Conservation (phyloP, 2,797 vertebrate genomes). For the Ciconia nigra region DNA sequence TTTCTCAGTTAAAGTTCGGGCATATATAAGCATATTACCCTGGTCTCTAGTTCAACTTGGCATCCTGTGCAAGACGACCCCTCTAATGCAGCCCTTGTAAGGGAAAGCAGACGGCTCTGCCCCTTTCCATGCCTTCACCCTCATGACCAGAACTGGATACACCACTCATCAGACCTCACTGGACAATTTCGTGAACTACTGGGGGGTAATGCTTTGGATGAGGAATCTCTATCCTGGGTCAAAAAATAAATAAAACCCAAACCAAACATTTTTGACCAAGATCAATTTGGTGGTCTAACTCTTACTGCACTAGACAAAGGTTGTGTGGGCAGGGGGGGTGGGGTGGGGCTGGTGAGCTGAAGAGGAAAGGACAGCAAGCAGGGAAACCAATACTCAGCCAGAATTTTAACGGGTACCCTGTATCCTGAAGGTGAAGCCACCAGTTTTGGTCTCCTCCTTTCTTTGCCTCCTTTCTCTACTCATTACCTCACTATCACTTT, state of each 20-base stretch:
- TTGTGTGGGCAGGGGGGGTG: accelerated
- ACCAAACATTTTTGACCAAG: background rate
- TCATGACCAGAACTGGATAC: background rate
- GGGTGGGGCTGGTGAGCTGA: background rate
- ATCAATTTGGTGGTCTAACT: background rate
- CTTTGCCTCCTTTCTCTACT: background rate
- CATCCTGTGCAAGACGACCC: background rate
- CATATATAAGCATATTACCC: background rate
- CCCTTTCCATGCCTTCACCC: background rate
- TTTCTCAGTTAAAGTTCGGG: background rate
- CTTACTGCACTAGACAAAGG: background rate
- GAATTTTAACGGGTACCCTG: background rate
- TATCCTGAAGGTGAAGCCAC: background rate
- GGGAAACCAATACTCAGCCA: background rate
- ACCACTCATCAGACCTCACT: background rate
- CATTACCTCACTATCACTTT: background rate
- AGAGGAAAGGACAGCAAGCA: background rate
- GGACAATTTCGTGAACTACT: background rate
- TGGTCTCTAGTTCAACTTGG: background rate
- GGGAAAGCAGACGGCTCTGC: background rate
- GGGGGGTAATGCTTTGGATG: background rate
- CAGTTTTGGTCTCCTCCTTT: background rate
- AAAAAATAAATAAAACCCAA: background rate
- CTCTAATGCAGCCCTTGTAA: background rate
- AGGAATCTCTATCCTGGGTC: background rate